Evolutionary conservation across 2,113 vertebrate species (phyloP).

Genomic region (Pomatostomus ruficeps): DNA sequence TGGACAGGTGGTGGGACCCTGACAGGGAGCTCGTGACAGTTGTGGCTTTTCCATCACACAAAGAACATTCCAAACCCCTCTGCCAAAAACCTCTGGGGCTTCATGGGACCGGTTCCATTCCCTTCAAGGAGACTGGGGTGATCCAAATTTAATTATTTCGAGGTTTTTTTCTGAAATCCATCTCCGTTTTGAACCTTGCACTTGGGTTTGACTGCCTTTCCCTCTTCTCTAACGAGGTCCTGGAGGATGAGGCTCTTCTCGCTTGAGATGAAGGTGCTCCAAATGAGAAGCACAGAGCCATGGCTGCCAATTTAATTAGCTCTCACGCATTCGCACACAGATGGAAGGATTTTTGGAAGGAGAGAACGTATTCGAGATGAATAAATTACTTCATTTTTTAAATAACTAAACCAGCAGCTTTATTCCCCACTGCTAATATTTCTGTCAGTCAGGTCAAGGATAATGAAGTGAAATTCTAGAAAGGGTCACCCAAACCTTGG

Average conservation of each 20-base stretch:
- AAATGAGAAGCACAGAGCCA: neutral
- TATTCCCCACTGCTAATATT: constrained; percentile 5
- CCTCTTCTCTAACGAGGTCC: neutral
- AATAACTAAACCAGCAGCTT: neutral
- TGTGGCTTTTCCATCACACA: neutral
- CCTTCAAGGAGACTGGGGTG: neutral
- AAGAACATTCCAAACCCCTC: neutral
- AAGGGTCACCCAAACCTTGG: neutral
- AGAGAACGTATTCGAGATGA: neutral
- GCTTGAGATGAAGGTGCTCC: neutral
- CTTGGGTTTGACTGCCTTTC: neutral
- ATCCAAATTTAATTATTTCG: neutral
- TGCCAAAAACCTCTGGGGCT: neutral
- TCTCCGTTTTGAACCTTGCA: neutral
- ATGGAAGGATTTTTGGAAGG: constrained; percentile 6
- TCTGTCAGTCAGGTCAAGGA: constrained; percentile 9
- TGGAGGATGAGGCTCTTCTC: neutral
- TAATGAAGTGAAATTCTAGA: constrained; percentile 12
- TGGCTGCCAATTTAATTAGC: constrained; percentile 28
- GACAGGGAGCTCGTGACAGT: neutral
- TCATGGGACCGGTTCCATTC: neutral
- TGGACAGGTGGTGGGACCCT: neutral
- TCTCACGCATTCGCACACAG: neutral
- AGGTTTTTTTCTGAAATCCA: neutral
- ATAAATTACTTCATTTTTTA: neutral